Evolutionary conservation across 2,888 invertebrate species (phyloP).

Genomic region (Phymatocera aterrima): DNA sequence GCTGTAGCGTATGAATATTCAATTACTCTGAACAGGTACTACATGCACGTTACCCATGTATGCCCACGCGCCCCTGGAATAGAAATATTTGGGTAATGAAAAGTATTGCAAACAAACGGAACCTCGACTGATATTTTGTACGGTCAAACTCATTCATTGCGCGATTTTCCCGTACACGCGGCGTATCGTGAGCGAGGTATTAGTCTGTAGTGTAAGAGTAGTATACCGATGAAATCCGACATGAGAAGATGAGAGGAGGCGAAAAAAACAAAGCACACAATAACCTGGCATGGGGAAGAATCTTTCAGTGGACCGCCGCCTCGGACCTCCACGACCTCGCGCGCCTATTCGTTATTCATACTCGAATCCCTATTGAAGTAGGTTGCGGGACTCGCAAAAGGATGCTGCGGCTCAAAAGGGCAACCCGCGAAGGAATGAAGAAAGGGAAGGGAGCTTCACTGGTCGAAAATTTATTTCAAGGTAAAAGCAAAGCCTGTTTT

Average conservation of each 20-base stretch:
- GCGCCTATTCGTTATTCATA: constrained; percentile 35
- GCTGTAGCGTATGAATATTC: constrained; percentile 59
- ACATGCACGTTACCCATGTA: not conserved
- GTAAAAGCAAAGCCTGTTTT: constrained; percentile 38
- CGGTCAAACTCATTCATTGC: no score
- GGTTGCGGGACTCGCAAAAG: not conserved
- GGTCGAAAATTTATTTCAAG: constrained; percentile 25
- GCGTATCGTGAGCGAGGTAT: no score
- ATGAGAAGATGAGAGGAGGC: not conserved
- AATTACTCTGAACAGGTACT: constrained; percentile 46
- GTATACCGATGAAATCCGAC: not conserved
- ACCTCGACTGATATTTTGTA: no score
- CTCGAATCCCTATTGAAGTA: constrained; percentile 31
- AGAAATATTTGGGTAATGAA: no score
- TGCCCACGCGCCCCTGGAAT: no score
- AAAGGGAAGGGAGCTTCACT: not conserved
- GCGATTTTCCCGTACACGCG: no score
- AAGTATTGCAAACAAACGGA: no score
- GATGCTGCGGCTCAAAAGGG: constrained; percentile 37
- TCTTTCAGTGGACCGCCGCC: constrained; percentile 4
- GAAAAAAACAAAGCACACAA: not conserved
- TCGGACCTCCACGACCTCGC: constrained; percentile 36
- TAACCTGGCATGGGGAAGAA: not conserved
- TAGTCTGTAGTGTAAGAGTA: no score
- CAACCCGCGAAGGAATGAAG: constrained; percentile 2